These are phyloP conservation scores for Saccostrea cuccullata DNA, from an alignment of 1,140 invertebrate genomes.

Conservation along the genomic window DNA sequence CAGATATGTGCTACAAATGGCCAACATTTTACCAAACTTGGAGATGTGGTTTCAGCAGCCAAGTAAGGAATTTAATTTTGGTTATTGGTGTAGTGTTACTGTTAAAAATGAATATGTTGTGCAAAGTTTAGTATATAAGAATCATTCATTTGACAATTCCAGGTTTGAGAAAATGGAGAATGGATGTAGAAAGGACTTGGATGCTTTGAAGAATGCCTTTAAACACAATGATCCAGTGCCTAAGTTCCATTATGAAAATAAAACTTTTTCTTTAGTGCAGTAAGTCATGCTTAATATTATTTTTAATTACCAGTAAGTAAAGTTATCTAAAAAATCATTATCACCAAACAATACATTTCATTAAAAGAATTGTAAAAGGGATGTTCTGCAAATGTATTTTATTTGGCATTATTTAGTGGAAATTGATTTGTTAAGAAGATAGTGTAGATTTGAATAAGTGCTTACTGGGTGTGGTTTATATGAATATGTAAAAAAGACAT, in stretches of 20 bases:
- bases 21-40: slow-evolving; percentile 93
- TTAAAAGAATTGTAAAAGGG: no score
- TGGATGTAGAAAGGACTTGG: slow-evolving; percentile 91
- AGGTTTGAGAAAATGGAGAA: slow-evolving; percentile 91
- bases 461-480: no score
- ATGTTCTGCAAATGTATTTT: no score
- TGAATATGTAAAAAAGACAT: no score
- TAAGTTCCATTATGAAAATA: slow-evolving; percentile 95
- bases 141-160: background rate
- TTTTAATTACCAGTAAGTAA: background rate
- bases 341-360: no score
- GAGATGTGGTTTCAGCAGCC: slow-evolving; percentile 94
- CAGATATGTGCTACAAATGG: slow-evolving; percentile 91
- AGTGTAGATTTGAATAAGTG: no score
- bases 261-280: slow-evolving; percentile 93
- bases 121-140: no score
- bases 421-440: no score
- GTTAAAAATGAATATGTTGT: no score
- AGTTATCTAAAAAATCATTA: no score
- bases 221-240: slow-evolving; percentile 83
- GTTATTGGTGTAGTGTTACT: no score
- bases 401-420: no score
- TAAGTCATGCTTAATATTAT: slow-evolving; percentile 78
- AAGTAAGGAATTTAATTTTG: slow-evolving; percentile 69
- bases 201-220: slow-evolving; percentile 88